phyloP scores from a whole-genome alignment of 2,797 vertebrate species.

The Propithecus perrieri region DNA sequence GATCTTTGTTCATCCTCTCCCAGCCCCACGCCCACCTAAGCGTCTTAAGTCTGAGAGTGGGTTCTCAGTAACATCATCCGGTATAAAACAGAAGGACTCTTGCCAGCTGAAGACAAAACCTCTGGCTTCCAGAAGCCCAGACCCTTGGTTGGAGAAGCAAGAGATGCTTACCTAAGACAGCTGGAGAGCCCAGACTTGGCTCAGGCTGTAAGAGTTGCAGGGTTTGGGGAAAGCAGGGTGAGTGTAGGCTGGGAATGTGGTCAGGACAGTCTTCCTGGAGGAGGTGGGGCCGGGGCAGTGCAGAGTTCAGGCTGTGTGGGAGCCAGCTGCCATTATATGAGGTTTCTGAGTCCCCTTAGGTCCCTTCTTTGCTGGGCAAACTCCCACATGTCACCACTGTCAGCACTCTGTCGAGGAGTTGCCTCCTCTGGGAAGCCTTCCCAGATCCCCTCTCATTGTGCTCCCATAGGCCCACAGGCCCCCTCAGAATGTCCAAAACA shows the following conservation, averaged over 20 bases:
- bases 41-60: neutral
- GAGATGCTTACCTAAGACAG: neutral
- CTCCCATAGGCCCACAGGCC: neutral
- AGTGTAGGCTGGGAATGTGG: neutral
- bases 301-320: neutral
- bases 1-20: neutral
- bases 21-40: neutral
- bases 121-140: neutral
- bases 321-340: neutral
- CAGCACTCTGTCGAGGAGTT: neutral
- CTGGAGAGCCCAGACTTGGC: neutral
- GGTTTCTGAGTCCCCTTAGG: neutral
- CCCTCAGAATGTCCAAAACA: neutral
- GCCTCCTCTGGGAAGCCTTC: neutral
- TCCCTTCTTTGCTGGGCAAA: neutral
- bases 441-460: neutral
- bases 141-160: neutral
- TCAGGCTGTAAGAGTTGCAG: neutral
- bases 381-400: neutral
- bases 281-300: neutral
- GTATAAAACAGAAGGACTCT: neutral
- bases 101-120: neutral
- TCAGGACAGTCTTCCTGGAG: neutral
- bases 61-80: neutral
- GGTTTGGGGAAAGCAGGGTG: neutral